Conservation (phyloP, 2,113 vertebrate species). For the Muscicapa adusta region DNA sequence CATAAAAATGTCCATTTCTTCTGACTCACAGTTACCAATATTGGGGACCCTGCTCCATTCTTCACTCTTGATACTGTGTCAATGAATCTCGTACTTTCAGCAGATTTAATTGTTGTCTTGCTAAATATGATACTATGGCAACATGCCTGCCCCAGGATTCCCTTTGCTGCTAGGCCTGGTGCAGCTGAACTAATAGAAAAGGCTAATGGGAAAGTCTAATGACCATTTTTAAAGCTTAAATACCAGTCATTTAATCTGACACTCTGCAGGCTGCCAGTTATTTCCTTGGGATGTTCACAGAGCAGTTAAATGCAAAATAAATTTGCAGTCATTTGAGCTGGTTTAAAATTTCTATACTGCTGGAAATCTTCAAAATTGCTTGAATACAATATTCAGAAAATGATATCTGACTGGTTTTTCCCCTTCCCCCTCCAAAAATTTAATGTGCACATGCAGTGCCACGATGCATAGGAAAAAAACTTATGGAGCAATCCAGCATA, state of each 20-base stretch:
- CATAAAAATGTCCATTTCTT: not conserved
- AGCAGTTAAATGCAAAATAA: constrained; percentile 1
- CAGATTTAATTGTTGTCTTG: not conserved
- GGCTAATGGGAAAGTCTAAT: constrained; percentile 16
- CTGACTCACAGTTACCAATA: not conserved
- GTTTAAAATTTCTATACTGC: not conserved
- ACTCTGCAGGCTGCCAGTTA: not conserved
- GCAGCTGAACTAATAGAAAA: constrained; percentile 35
- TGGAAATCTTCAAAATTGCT: not conserved
- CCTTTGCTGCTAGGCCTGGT: not conserved
- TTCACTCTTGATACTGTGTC: not conserved
- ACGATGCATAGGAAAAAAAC: constrained; percentile 54
- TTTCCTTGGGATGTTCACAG: not conserved
- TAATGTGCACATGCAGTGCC: constrained; percentile 41
- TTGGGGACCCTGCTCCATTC: not conserved
- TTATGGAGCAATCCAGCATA: constrained; percentile 48
- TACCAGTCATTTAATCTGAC: constrained; percentile 3
- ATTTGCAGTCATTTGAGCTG: not conserved
- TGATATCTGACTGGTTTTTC: not conserved
- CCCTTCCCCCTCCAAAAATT: not conserved
- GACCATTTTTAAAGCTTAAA: constrained; percentile 39
- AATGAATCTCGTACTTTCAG: not conserved
- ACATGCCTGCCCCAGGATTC: not conserved
- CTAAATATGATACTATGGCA: not conserved
- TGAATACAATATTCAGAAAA: not conserved